phyloP scores from a whole-genome alignment of 2,888 invertebrate species.

The Megalurothrips usitatus region DNA sequence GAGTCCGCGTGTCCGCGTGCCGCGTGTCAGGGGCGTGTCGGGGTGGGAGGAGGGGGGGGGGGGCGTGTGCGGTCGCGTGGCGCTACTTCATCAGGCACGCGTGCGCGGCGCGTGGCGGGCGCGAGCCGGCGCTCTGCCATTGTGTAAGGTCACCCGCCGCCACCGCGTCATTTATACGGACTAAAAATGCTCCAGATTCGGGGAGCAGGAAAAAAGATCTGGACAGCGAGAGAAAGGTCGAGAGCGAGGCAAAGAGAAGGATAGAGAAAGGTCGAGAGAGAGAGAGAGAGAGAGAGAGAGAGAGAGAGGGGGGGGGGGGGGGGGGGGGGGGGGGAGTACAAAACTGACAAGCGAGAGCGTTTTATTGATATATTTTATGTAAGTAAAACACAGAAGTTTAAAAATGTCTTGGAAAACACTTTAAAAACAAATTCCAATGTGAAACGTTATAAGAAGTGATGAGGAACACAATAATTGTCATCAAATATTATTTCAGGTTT shows the following conservation, averaged over 20 bases:
- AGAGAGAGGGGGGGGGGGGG: background rate
- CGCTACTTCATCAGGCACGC: constrained; percentile 28
- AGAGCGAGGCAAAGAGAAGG: background rate
- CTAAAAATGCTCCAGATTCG: no score
- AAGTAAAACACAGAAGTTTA: no score
- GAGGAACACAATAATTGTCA: no score
- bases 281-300: background rate
- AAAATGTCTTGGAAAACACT: no score
- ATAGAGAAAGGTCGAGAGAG: background rate
- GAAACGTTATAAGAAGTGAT: no score
- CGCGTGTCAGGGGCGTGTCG: no score
- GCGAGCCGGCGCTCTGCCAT: background rate
- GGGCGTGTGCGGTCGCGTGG: constrained; percentile 20
- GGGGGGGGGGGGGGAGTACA: constrained; percentile 29
- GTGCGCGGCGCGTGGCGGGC: background rate
- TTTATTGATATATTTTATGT: no score
- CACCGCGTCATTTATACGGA: background rate
- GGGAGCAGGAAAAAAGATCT: background rate
- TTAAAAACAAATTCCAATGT: no score
- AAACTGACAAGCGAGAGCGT: no score
- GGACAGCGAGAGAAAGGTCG: background rate
- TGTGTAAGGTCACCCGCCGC: constrained; percentile 1
- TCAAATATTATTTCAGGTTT: no score
- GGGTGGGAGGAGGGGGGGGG: no score
- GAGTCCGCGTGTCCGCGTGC: no score